These are phyloP conservation scores for Diaprepes abbreviatus DNA, from an alignment of 2,888 invertebrate species.

Conservation along the genomic window DNA sequence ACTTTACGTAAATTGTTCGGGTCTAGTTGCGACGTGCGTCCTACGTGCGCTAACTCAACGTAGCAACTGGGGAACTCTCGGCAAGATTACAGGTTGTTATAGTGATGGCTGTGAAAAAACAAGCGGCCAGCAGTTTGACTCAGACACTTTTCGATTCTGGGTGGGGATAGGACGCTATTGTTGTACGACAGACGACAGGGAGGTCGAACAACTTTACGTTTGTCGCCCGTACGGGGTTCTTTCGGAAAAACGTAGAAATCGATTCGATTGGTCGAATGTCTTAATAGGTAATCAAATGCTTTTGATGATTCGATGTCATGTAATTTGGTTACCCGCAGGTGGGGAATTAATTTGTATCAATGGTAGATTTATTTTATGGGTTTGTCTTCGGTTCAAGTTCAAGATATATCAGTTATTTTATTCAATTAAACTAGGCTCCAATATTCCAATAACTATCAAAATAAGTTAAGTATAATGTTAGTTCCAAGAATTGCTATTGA, in stretches of 20 bases:
- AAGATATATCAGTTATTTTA: too few species aligned
- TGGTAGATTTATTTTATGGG: background rate
- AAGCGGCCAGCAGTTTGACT: constrained; percentile 53
- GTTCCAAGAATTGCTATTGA: too few species aligned
- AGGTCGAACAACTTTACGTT: constrained; percentile 15
- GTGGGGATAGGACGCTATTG: constrained; percentile 33
- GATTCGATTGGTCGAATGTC: constrained; percentile 1
- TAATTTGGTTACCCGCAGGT: background rate
- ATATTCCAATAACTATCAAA: too few species aligned
- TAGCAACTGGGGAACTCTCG: constrained; percentile 57
- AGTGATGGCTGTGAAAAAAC: constrained; percentile 65
- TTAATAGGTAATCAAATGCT: background rate
- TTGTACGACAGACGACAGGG: constrained; percentile 30
- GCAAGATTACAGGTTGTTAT: constrained; percentile 67
- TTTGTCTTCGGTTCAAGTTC: too few species aligned
- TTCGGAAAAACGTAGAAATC: constrained; percentile 5
- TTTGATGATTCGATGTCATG: constrained; percentile 2
- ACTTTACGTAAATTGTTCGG: constrained; percentile 22
- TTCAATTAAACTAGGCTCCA: too few species aligned
- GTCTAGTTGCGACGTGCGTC: constrained; percentile 17
- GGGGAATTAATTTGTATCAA: background rate
- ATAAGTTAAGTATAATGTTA: too few species aligned
- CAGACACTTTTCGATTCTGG: constrained; percentile 34
- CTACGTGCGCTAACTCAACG: constrained; percentile 39
- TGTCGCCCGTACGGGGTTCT: constrained; percentile 23